Conservation (phyloP, 2,888 invertebrate species). For the Epirrita christyi region DNA sequence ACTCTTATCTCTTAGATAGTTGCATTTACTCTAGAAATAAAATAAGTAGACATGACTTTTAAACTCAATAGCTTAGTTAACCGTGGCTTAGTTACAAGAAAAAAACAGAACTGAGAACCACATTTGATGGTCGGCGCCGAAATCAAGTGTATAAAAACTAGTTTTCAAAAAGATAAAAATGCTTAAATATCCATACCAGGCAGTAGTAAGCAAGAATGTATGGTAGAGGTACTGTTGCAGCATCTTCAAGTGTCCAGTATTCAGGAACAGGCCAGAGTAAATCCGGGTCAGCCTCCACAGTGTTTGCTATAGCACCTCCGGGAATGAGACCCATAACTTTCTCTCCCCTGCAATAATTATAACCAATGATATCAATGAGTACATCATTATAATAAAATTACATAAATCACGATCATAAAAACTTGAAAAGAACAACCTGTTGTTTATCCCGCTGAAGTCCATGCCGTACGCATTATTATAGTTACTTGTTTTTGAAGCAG, state of each 20-base stretch:
- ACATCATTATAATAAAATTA: background rate
- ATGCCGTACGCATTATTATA: conserved; percentile 42
- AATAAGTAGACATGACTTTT: too few species aligned
- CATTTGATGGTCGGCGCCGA: too few species aligned
- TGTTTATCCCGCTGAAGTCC: conserved; percentile 55
- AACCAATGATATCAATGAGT: too few species aligned
- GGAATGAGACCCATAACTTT: conserved; percentile 86
- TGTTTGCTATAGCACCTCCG: conserved; percentile 79
- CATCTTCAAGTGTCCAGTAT: conserved; percentile 88
- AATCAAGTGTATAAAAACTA: too few species aligned
- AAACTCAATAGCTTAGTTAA: too few species aligned
- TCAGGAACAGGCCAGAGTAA: conserved; percentile 87
- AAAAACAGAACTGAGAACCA: too few species aligned
- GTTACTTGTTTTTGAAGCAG: conserved; percentile 35
- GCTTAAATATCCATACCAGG: conserved; percentile 41
- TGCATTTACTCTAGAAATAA: conserved; percentile 38
- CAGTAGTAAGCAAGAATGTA: conserved; percentile 51
- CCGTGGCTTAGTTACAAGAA: too few species aligned
- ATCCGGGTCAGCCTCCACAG: conserved; percentile 76
- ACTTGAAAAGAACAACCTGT: too few species aligned
- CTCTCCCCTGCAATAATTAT: conserved; percentile 75
- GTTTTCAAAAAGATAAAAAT: too few species aligned
- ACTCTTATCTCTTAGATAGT: conserved; percentile 24
- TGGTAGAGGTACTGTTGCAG: conserved; percentile 89
- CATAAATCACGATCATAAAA: too few species aligned